These are phyloP conservation scores for Balaenoptera acutorostrata DNA, from an alignment of 2,113 vertebrate genomes.

Conservation along the genomic window DNA sequence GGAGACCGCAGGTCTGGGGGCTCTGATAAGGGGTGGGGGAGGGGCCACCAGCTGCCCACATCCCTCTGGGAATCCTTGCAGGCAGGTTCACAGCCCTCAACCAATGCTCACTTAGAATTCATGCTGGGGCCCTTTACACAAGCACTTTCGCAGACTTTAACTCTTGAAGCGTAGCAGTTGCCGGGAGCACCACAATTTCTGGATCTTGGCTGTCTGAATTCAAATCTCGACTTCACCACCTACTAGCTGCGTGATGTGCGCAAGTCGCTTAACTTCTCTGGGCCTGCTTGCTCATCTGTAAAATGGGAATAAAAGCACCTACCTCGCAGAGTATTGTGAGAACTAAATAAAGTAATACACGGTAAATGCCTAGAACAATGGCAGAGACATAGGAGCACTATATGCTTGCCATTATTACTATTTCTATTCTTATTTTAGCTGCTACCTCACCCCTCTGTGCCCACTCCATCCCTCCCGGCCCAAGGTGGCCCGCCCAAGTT, in stretches of 20 bases:
- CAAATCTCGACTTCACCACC: background rate
- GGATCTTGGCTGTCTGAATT: background rate
- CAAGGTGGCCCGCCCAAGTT: background rate
- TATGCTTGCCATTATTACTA: background rate
- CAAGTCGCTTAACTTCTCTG: background rate
- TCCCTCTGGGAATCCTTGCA: background rate
- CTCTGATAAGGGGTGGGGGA: background rate
- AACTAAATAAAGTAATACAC: background rate
- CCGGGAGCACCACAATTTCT: fast-evolving
- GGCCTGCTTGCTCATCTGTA: background rate
- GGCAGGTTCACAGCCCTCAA: background rate
- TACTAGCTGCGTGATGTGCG: background rate
- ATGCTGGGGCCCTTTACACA: background rate
- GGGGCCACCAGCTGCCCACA: background rate
- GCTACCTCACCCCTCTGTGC: background rate
- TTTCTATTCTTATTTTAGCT: slow-evolving; percentile 16
- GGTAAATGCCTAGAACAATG: background rate
- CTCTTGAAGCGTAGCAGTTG: background rate
- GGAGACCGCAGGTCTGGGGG: background rate
- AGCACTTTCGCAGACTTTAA: background rate
- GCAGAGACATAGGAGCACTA: background rate
- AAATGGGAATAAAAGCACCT: background rate
- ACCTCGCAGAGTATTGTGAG: background rate
- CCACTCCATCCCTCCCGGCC: background rate
- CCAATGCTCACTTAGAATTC: background rate